These are phyloP conservation scores for Lanistes nyassanus DNA, from an alignment of 1,140 invertebrate species.

Conservation along the genomic window DNA sequence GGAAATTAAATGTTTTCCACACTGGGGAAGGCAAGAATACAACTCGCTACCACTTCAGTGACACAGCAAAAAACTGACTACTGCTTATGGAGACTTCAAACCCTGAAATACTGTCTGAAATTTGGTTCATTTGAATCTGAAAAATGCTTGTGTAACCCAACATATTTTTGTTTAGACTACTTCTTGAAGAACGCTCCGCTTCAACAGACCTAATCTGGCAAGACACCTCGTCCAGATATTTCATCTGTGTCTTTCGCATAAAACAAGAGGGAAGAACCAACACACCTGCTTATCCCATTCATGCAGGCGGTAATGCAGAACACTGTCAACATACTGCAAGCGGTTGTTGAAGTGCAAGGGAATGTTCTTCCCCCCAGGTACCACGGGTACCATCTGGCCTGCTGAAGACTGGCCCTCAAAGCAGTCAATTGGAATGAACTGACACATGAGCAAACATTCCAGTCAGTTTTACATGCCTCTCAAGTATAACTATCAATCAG, in stretches of 20 bases:
- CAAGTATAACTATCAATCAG: neutral
- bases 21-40: too few relatives aligned
- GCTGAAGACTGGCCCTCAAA: conserved; percentile 76
- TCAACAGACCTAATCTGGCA: neutral
- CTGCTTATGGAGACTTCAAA: neutral
- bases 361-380: conserved; percentile 73
- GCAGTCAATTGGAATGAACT: conserved; percentile 75
- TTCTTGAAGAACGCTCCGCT: neutral
- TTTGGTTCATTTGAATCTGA: too few relatives aligned
- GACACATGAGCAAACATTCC: conserved; percentile 27
- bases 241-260: neutral
- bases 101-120: neutral
- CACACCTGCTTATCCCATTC: conserved; percentile 75
- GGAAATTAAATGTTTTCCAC: too few relatives aligned
- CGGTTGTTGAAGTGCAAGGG: conserved; percentile 74
- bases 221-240: too few relatives aligned
- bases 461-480: neutral
- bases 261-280: neutral
- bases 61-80: too few relatives aligned
- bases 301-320: conserved; percentile 73
- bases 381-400: conserved; percentile 73
- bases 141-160: too few relatives aligned
- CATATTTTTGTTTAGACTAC: too few relatives aligned
- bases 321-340: conserved; percentile 74
- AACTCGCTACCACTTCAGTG: too few relatives aligned